Percentiles rank a stretch among this genome's conserved stretches.
Conservation (phyloP, 2,888 invertebrate genomes). For the Torymus texanus region DNA sequence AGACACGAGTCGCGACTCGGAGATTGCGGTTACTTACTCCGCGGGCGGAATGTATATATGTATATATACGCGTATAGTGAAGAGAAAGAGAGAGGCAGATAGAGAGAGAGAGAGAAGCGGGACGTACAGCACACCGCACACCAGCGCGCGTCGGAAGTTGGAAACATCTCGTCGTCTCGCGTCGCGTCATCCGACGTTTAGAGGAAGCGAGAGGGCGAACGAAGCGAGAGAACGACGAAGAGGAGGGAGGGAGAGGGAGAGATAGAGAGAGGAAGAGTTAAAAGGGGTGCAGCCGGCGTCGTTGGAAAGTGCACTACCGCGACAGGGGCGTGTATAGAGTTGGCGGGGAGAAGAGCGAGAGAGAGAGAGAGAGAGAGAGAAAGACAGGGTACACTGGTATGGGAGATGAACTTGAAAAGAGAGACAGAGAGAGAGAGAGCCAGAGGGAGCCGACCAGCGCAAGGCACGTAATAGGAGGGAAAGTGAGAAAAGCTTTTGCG, state of each 20-base stretch:
- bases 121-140: neutral
- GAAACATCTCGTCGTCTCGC: conserved; percentile 50
- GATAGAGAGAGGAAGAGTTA: conserved; percentile 2
- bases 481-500: conserved; percentile 41
- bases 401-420: no score
- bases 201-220: conserved; percentile 23
- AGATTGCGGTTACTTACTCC: conserved; percentile 51
- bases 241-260: neutral
- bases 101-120: neutral
- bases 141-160: conserved; percentile 42
- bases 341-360: neutral
- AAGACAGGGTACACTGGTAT: neutral
- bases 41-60: neutral
- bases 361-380: neutral
- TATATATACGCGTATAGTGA: neutral
- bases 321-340: neutral
- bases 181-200: conserved; percentile 49
- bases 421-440: neutral
- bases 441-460: neutral
- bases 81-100: neutral
- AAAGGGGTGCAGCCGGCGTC: conserved; percentile 25
- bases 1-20: conserved; percentile 43
- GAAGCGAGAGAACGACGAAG: neutral
- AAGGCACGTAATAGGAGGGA: conserved; percentile 37
- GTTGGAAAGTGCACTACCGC: conserved; percentile 29